Conservation (phyloP, 2,797 vertebrate genomes). For the Microchirus variegatus region DNA sequence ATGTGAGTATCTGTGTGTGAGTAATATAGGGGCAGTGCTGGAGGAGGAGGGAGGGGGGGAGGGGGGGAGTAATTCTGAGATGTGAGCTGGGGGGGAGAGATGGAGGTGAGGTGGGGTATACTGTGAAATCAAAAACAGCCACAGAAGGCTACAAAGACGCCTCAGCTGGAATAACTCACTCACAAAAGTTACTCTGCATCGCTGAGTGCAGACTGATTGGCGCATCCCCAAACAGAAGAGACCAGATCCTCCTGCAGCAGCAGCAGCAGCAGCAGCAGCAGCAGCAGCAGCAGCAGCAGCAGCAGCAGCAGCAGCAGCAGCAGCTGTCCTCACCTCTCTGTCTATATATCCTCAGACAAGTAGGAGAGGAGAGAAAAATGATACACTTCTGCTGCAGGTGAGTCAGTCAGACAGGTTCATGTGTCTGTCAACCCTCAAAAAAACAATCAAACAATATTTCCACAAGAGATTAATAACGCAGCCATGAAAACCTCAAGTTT, state of each 20-base stretch:
- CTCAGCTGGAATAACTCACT: conserved; percentile 79
- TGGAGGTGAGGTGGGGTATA: conserved; percentile 42
- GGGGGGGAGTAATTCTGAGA: conserved; percentile 2
- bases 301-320: no score
- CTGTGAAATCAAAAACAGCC: conserved; percentile 83
- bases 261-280: conserved; percentile 1
- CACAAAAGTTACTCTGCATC: conserved; percentile 76
- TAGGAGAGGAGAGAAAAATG: conserved; percentile 1
- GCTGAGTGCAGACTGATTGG: conserved; percentile 58
- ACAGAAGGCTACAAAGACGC: conserved; percentile 65
- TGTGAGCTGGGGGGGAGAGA: not conserved
- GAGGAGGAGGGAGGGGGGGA: not conserved
- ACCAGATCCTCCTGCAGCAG: conserved; percentile 35
- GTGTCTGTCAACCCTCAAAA: no score
- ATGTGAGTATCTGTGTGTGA: conserved; percentile 37
- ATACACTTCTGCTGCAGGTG: no score
- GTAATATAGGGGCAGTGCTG: conserved; percentile 38
- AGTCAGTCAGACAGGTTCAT: no score
- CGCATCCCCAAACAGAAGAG: conserved; percentile 51
- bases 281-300: conserved; percentile 9
- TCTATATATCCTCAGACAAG: conserved; percentile 12
- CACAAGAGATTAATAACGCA: no score
- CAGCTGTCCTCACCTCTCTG: conserved; percentile 14
- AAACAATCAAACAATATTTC: no score
- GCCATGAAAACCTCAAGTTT: no score